Evolutionary conservation across 92 coral and sea anemone genomes (phyloP), one percentile per base, ranked within the genome.

Genomic region (Epizoanthus illoricatus): DNA sequence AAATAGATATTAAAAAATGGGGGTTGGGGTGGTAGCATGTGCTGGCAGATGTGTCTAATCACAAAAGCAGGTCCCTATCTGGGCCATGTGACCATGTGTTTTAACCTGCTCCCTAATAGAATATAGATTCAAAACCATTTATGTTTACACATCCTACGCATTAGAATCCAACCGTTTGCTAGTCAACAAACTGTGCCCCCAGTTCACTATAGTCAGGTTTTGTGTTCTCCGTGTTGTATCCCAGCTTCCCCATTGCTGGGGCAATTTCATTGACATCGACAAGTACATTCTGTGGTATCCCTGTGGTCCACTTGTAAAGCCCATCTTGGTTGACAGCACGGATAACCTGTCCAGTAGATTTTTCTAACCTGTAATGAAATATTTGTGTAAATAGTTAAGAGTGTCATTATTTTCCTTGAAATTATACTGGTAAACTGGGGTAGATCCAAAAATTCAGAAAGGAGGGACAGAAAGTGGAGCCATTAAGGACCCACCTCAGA

Each of bases 301-400:
- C 47, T 15, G 84, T 73, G 36, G 70, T 83, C 98, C 98, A 95
- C 36, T 80, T 87, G 85, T 93, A 90, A 1, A 95, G 71, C 4
- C 98, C 94, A 4, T 84, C 84, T 2, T 76, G 66, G 75, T 95
- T 86, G 4, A 95, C 74, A 43, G 98, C 90, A 49, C 84, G 82
- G 39, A 74, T 71, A 19, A 95, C 98, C 85, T 95, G 98, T 57
- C 90, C 92, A 3, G 96, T 93, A 58, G 98, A 95, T 65, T 90
- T 91, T 69, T 95, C 98, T 49, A 95, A 82, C 78, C 98, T 95
- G 69, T 42, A 69, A 75, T 61, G 9, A 69, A 17, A 80, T n/a
- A n/a, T n/a, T 49, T 8, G 7, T 61, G 60, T 9, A 73, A n/a
- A 66, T 54, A 40, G 56, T 23, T 21, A 3, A 33, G 10, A 58